Conservation (phyloP, 2,113 vertebrate species). For the Shinisaurus crocodilurus region DNA sequence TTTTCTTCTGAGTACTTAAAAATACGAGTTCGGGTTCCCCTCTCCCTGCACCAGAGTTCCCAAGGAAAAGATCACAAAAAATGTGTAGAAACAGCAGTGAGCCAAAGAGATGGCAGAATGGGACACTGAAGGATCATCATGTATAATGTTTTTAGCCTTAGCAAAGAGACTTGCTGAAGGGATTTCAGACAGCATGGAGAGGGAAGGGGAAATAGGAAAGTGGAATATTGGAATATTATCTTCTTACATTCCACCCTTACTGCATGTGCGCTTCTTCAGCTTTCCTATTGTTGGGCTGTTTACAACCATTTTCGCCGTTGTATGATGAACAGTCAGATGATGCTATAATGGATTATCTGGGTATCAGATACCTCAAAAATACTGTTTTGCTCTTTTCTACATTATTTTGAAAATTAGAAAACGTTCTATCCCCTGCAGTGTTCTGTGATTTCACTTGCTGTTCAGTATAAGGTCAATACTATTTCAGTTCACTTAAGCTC, state of each 20-base stretch:
- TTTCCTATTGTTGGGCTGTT: background rate
- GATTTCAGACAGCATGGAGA: background rate
- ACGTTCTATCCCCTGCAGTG: background rate
- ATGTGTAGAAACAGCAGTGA: background rate
- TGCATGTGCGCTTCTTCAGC: background rate
- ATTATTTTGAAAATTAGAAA: background rate
- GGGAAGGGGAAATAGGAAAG: background rate
- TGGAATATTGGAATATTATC: background rate
- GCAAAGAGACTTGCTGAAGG: background rate
- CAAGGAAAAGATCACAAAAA: too few relatives aligned
- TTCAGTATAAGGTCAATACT: conserved; percentile 30
- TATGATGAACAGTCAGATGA: background rate
- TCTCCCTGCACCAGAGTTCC: too few relatives aligned
- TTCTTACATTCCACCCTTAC: background rate
- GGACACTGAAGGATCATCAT: too few relatives aligned
- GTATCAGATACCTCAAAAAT: background rate
- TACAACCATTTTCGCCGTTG: background rate
- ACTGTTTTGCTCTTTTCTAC: background rate
- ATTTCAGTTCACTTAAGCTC: conserved; percentile 28
- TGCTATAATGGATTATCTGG: background rate
- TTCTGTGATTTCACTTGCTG: background rate
- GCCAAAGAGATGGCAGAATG: background rate
- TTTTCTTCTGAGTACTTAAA: background rate
- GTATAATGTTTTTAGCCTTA: background rate
- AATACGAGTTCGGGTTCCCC: too few relatives aligned